phyloP scores from a whole-genome alignment of 2,797 vertebrate genomes.

The Platalea minor region DNA sequence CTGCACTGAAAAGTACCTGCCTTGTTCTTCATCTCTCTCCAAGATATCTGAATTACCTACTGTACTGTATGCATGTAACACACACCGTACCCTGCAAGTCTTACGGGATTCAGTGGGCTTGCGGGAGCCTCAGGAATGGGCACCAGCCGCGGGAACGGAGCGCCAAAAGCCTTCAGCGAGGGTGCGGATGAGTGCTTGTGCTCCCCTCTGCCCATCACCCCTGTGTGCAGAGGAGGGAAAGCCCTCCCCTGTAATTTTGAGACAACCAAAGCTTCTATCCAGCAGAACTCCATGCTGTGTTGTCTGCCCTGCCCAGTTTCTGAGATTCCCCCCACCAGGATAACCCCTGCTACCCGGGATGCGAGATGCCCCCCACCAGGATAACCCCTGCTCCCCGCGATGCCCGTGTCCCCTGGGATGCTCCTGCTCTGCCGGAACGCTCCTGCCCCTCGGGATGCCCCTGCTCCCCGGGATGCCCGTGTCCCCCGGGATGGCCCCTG shows the following conservation, averaged over 20 bases:
- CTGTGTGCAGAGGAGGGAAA: not conserved
- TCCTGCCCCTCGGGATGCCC: too few relatives aligned
- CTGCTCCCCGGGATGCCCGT: too few relatives aligned
- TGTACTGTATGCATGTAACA: rapidly evolving
- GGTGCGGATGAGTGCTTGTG: not conserved
- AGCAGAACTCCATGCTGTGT: not conserved
- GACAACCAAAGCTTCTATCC: not conserved
- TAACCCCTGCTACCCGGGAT: too few relatives aligned
- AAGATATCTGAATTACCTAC: not conserved
- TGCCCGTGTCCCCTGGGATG: too few relatives aligned
- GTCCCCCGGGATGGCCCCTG: too few relatives aligned
- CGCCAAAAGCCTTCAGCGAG: too few relatives aligned
- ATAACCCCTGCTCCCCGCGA: too few relatives aligned
- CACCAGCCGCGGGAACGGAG: rapidly evolving
- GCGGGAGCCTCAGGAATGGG: rapidly evolving
- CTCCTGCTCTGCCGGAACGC: too few relatives aligned
- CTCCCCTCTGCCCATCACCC: not conserved
- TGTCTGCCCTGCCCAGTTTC: not conserved
- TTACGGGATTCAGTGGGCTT: rapidly evolving
- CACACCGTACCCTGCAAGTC: rapidly evolving
- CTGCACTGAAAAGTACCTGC: not conserved
- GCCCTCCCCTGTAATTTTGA: rapidly evolving
- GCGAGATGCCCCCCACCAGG: too few relatives aligned
- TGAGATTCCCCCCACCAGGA: too few relatives aligned
- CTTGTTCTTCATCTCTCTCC: not conserved